Conservation (phyloP, 1,140 invertebrate genomes). For the Neodiprion virginianus region DNA sequence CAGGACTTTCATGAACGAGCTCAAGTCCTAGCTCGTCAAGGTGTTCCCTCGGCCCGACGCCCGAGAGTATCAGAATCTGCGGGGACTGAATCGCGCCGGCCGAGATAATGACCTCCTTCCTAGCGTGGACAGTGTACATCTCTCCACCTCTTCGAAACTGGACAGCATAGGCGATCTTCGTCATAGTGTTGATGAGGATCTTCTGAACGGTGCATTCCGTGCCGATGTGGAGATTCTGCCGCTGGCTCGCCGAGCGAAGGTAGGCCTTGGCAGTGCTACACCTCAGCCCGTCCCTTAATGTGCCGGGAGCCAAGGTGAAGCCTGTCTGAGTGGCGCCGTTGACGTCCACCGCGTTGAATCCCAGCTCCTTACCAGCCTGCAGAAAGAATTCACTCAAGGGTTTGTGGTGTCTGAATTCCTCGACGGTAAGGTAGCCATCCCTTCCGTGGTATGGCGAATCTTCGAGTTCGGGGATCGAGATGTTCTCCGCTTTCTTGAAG, state of each 20-base stretch:
- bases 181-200: conserved; percentile 66
- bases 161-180: conserved; percentile 68
- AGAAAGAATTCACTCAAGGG: conserved; percentile 71
- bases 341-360: conserved; percentile 74
- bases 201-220: conserved; percentile 71
- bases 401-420: conserved; percentile 64
- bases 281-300: conserved; percentile 81
- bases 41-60: conserved; percentile 73
- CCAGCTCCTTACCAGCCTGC: conserved; percentile 72
- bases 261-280: conserved; percentile 86
- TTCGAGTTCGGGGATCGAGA: conserved; percentile 43
- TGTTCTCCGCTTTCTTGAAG: conserved; percentile 61
- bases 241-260: conserved; percentile 71
- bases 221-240: conserved; percentile 78
- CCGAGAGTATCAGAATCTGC: conserved; percentile 83
- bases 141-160: conserved; percentile 64
- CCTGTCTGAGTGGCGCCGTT: conserved; percentile 80
- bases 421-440: conserved; percentile 72
- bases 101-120: conserved; percentile 75
- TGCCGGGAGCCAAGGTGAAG: conserved; percentile 76
- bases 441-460: conserved; percentile 72
- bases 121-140: conserved; percentile 61
- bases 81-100: conserved; percentile 78
- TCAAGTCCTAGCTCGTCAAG: conserved; percentile 63
- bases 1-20: conserved; percentile 64